Percentiles rank a stretch among this genome's conserved stretches.
These are phyloP conservation scores for Chelmon rostratus DNA, from an alignment of 2,797 vertebrate genomes.

Conservation along the genomic window DNA sequence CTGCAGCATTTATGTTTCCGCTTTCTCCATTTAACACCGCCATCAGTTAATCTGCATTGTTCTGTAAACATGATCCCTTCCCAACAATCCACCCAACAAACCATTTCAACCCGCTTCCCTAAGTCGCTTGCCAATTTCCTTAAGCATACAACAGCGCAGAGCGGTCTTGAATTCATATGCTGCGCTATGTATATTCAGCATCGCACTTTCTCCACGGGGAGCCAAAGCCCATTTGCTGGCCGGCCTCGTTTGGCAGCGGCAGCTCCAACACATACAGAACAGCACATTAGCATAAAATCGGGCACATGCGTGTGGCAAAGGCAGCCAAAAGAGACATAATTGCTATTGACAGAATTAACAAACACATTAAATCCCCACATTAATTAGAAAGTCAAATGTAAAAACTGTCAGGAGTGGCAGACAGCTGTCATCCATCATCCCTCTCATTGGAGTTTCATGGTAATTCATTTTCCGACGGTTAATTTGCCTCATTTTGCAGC, in stretches of 20 bases:
- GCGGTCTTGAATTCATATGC: conserved; percentile 76
- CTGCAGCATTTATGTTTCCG: conserved; percentile 41
- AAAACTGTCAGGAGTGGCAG: conserved; percentile 79
- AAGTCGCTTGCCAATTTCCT: conserved; percentile 79
- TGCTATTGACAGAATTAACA: conserved; percentile 89
- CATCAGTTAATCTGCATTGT: conserved; percentile 72
- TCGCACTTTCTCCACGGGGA: conserved; percentile 71
- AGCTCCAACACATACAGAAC: conserved; percentile 78
- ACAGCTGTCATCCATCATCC: conserved; percentile 85
- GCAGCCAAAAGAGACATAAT: conserved; percentile 83
- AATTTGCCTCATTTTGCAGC: conserved; percentile 77
- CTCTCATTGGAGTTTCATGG: conserved; percentile 80
- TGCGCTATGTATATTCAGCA: conserved; percentile 75
- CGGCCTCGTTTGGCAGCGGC: conserved; percentile 75
- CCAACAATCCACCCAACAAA: conserved; percentile 68
- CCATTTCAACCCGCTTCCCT: conserved; percentile 72
- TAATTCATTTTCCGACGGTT: conserved; percentile 76
- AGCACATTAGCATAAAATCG: conserved; percentile 81
- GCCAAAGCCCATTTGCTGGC: conserved; percentile 77
- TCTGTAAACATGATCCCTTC: conserved; percentile 68
- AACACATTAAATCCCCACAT: conserved; percentile 86
- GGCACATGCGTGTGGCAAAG: conserved; percentile 61
- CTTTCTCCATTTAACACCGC: conserved; percentile 58
- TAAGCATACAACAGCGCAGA: conserved; percentile 69
- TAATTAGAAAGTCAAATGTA: conserved; percentile 88